Conservation (phyloP, 1,140 invertebrate species). For the Idris sp. region DNA sequence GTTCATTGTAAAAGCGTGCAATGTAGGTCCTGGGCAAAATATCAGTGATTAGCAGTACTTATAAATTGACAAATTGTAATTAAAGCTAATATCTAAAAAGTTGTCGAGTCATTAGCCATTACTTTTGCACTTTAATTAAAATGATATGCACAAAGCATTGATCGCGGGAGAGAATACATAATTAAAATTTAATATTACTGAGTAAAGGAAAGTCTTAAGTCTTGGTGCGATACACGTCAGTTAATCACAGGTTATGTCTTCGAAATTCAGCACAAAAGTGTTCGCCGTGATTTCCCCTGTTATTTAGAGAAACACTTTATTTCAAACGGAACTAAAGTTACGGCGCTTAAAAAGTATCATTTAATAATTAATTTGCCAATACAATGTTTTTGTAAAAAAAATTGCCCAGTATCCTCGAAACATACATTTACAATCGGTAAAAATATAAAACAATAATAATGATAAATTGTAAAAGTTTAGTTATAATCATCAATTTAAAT, state of each 20-base stretch:
- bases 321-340: slow-evolving; percentile 1
- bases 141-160: slow-evolving; percentile 37
- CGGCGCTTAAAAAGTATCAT: slow-evolving; percentile 5
- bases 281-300: slow-evolving; percentile 43
- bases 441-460: too few relatives aligned
- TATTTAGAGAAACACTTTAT: slow-evolving; percentile 43
- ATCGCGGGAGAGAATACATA: slow-evolving; percentile 20
- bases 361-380: slow-evolving; percentile 15
- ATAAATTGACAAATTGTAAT: slow-evolving; percentile 53
- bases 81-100: slow-evolving; percentile 47
- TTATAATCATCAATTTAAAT: too few relatives aligned
- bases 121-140: slow-evolving; percentile 45
- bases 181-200: slow-evolving; percentile 43
- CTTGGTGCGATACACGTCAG: slow-evolving; percentile 26
- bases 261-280: slow-evolving; percentile 41
- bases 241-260: slow-evolving; percentile 41
- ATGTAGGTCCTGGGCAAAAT: slow-evolving; percentile 17
- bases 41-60: slow-evolving; percentile 46
- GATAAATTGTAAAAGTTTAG: too few relatives aligned
- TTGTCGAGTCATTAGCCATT: slow-evolving; percentile 43
- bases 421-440: too few relatives aligned
- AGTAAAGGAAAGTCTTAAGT: slow-evolving; percentile 39
- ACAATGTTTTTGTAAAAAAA: too few relatives aligned
- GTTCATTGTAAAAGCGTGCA: slow-evolving; percentile 11
- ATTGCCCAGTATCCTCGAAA: too few relatives aligned